phyloP scores from a whole-genome alignment of 1,140 invertebrate genomes.

The Musca domestica region DNA sequence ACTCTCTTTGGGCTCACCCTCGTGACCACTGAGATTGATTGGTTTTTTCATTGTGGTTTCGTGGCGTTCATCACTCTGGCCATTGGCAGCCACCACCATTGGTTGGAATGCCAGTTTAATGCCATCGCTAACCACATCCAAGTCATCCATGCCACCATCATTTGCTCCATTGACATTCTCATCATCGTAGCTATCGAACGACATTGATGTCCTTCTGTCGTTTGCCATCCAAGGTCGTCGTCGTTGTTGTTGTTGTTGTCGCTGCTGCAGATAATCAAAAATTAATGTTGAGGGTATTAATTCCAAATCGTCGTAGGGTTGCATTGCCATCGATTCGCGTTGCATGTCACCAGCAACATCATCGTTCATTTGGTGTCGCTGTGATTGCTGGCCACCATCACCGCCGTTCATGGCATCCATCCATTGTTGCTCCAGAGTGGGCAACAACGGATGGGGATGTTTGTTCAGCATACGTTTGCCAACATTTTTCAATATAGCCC shows the following conservation, averaged over 20 bases:
- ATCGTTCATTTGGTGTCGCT: background rate
- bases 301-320: background rate
- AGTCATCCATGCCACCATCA: background rate
- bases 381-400: background rate
- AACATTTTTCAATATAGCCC: slow-evolving; percentile 60
- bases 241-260: slow-evolving; percentile 8
- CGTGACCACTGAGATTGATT: slow-evolving; percentile 1
- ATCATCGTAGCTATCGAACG: slow-evolving; percentile 14
- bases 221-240: slow-evolving; percentile 1
- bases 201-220: background rate
- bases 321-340: slow-evolving; percentile 21
- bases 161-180: background rate
- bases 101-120: background rate
- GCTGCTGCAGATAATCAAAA: slow-evolving; percentile 18
- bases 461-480: slow-evolving; percentile 57
- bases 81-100: background rate
- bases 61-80: background rate
- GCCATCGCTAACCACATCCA: background rate
- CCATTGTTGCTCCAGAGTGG: slow-evolving; percentile 29
- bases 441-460: slow-evolving; percentile 25
- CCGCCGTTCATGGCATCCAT: background rate
- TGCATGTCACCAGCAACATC: background rate
- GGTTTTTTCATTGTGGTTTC: slow-evolving; percentile 7
- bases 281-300: slow-evolving; percentile 23
- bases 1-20: no score